Percentiles rank a stretch among this genome's conserved stretches.
Evolutionary conservation across 2,888 invertebrate genomes (phyloP).

Genomic region (Caenorhabditis zanzibari): DNA sequence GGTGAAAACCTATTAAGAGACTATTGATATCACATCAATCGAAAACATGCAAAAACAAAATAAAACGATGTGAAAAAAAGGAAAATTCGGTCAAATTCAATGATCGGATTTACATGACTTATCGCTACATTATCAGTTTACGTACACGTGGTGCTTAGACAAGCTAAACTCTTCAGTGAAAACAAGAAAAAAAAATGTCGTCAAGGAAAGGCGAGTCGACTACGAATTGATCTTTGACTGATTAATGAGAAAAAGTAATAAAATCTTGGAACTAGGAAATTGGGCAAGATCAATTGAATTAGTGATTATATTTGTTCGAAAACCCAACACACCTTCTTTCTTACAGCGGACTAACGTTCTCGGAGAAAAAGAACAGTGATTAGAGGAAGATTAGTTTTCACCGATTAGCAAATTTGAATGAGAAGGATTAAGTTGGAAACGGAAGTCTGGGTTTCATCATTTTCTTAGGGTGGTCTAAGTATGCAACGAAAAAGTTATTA

Average conservation of each 20-base stretch:
- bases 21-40: not conserved
- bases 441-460: no score
- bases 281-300: not conserved
- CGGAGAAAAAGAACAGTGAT: no score
- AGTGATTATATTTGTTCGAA: no score
- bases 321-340: no score
- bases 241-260: not conserved
- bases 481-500: no score
- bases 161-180: conserved; percentile 5
- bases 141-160: conserved; percentile 27
- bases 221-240: not conserved
- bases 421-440: no score
- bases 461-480: no score
- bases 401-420: not conserved
- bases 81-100: conserved; percentile 11
- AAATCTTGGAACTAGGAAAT: not conserved
- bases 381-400: no score
- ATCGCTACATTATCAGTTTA: conserved; percentile 30
- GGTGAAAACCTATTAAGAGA: conserved; percentile 20
- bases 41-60: conserved; percentile 32
- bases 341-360: no score
- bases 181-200: conserved; percentile 6
- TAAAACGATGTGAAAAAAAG: not conserved
- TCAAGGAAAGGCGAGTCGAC: not conserved
- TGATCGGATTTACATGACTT: conserved; percentile 22